Percentiles rank a stretch among this genome's conserved stretches.
These are phyloP conservation scores for Drosophila pseudotakahashii DNA, from an alignment of 2,888 invertebrate genomes.

Conservation along the genomic window DNA sequence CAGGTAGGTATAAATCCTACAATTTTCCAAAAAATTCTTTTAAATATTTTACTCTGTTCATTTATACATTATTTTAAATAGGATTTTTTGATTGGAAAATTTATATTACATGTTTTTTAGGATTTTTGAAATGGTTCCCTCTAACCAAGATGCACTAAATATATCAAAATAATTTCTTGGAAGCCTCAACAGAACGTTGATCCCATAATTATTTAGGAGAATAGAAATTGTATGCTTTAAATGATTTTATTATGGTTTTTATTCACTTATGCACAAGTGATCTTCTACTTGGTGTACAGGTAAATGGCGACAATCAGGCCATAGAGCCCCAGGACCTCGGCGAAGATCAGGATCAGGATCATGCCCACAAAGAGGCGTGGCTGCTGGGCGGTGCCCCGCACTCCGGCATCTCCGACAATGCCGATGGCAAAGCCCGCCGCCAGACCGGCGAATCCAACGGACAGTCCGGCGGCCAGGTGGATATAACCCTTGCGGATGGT, in stretches of 20 bases:
- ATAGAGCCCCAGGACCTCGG: conserved; percentile 99
- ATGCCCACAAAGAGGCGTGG: conserved; percentile 88
- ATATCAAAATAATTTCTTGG: too few species aligned
- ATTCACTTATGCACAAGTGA: not conserved
- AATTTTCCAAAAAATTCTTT: not conserved
- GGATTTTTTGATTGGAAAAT: too few species aligned
- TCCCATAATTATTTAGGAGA: too few species aligned
- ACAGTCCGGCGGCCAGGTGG: conserved; percentile 97
- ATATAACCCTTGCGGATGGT: conserved; percentile 93
- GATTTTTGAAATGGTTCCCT: too few species aligned
- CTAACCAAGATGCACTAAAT: too few species aligned
- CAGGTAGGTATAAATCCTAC: not conserved
- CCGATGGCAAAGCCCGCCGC: conserved; percentile 90
- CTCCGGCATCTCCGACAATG: conserved; percentile 98
- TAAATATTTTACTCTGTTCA: too few species aligned
- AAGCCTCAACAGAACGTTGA: too few species aligned
- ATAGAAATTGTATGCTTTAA: too few species aligned
- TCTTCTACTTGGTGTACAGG: conserved; percentile 93
- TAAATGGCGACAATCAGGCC: conserved; percentile 99
- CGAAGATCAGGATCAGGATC: conserved; percentile 93
- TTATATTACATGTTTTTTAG: too few species aligned
- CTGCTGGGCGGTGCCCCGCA: conserved; percentile 99
- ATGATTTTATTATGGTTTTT: too few species aligned
- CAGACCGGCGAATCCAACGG: conserved; percentile 98
- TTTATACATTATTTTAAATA: too few species aligned